Evolutionary conservation across 2,888 invertebrate species (phyloP).

Genomic region (Actias luna): DNA sequence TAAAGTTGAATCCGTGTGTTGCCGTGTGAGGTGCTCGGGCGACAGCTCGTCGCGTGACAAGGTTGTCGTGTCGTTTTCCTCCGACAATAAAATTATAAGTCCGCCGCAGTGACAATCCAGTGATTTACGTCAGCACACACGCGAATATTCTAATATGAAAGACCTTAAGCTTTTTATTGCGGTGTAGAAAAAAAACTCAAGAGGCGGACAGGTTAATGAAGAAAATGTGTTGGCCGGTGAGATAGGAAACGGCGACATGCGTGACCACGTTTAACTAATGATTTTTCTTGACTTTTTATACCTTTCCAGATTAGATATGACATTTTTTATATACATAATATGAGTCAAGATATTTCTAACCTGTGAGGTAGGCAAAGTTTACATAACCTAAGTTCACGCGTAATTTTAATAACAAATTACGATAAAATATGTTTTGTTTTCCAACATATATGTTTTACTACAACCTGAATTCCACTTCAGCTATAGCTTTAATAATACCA

Average conservation of each 20-base stretch:
- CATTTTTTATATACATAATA: background rate
- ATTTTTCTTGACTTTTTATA: constrained; percentile 18
- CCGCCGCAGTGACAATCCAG: constrained; percentile 80
- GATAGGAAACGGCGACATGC: constrained; percentile 63
- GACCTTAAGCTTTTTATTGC: constrained; percentile 65
- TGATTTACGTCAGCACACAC: constrained; percentile 79
- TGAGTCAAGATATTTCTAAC: background rate
- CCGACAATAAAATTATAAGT: constrained; percentile 82
- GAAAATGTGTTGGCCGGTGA: constrained; percentile 64
- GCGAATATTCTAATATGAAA: constrained; percentile 76
- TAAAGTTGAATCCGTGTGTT: constrained; percentile 66
- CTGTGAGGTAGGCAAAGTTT: too few relatives aligned
- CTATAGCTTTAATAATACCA: too few relatives aligned
- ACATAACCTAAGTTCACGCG: too few relatives aligned
- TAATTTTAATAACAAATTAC: too few relatives aligned
- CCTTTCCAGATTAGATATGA: background rate
- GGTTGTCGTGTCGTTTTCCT: constrained; percentile 72
- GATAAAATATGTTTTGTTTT: too few relatives aligned
- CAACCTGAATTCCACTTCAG: too few relatives aligned
- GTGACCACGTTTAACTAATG: constrained; percentile 45
- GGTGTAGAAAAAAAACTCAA: constrained; percentile 55
- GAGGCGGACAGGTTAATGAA: constrained; percentile 77
- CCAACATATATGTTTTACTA: too few relatives aligned
- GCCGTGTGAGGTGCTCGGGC: constrained; percentile 54
- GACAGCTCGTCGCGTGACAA: constrained; percentile 71